Conservation (phyloP, 2,113 vertebrate species). For the Climacteris rufus region DNA sequence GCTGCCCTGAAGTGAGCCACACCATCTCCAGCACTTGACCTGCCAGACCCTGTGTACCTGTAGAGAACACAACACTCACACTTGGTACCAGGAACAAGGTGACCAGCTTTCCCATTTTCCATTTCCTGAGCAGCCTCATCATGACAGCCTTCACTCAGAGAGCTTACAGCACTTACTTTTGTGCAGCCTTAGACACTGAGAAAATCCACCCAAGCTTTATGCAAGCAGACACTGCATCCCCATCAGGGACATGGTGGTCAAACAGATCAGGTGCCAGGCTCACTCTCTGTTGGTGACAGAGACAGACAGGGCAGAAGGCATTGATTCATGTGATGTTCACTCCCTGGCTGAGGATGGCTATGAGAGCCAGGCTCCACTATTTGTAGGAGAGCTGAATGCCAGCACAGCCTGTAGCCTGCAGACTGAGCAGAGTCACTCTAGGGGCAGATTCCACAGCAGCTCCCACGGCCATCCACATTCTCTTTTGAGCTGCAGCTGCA, state of each 20-base stretch:
- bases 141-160: neutral
- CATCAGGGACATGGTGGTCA: fast-evolving
- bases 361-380: fast-evolving
- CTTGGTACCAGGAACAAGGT: neutral
- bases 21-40: neutral
- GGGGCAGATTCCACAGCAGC: neutral
- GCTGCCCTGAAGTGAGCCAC: neutral
- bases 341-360: no score
- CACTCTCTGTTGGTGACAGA: neutral
- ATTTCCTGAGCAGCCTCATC: neutral
- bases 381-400: neutral
- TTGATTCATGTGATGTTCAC: neutral
- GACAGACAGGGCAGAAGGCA: neutral
- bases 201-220: neutral
- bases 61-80: neutral
- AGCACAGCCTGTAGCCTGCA: neutral
- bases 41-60: neutral
- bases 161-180: neutral
- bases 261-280: neutral
- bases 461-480: neutral
- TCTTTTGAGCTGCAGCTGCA: constrained; percentile 16
- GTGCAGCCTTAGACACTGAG: neutral
- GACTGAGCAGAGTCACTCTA: neutral
- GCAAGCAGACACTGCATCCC: neutral
- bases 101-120: neutral